Evolutionary conservation across 2,888 invertebrate species (phyloP).

Genomic region (Agrotis puta): DNA sequence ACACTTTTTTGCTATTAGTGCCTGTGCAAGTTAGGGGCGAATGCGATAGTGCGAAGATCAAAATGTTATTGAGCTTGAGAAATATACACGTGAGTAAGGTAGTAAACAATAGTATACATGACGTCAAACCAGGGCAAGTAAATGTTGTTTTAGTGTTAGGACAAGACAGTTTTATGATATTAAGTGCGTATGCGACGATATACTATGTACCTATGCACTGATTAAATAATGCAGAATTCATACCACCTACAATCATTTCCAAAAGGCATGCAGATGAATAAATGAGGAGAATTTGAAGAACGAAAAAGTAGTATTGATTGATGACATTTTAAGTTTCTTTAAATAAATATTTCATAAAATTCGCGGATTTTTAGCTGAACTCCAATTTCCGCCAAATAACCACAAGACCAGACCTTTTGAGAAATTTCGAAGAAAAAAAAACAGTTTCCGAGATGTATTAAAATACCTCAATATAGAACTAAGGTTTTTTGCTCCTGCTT

Average conservation of each 20-base stretch:
- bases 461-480: slow-evolving; percentile 40
- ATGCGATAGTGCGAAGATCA: slow-evolving; percentile 23
- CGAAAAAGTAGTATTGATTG: no score
- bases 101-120: slow-evolving; percentile 12
- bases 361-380: neutral
- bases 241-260: neutral
- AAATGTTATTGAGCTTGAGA: slow-evolving; percentile 13
- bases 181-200: neutral
- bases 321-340: neutral
- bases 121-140: neutral
- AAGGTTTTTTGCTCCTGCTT: slow-evolving; percentile 41
- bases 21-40: slow-evolving; percentile 51
- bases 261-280: neutral
- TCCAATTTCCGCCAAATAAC: slow-evolving; percentile 24
- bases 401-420: slow-evolving; percentile 33
- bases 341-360: neutral
- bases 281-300: no score
- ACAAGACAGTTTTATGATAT: slow-evolving; percentile 1
- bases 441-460: slow-evolving; percentile 34
- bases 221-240: slow-evolving; percentile 5
- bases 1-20: slow-evolving; percentile 74
- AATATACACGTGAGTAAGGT: neutral
- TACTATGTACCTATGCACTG: neutral
- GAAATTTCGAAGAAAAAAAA: slow-evolving; percentile 51
- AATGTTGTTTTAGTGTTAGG: neutral